phyloP scores from a whole-genome alignment of 2,888 invertebrate genomes.

The Oligia fasciuncula region DNA sequence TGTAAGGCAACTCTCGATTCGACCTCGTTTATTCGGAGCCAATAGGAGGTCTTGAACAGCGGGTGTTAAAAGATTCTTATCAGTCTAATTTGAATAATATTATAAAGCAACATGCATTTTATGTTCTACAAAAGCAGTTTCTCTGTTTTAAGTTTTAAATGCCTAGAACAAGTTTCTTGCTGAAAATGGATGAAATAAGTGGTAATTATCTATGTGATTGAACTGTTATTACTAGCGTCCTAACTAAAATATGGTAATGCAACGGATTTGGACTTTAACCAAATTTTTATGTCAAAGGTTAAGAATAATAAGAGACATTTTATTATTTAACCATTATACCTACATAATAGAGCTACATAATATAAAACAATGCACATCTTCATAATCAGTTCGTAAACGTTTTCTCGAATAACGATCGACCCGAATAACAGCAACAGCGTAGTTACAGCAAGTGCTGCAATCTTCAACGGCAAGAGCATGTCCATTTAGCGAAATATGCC shows the following conservation, averaged over 20 bases:
- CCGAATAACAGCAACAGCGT: conserved; percentile 48
- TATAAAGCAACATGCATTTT: conserved; percentile 64
- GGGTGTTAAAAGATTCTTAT: conserved; percentile 77
- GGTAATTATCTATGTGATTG: too few species aligned
- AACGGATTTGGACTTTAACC: conserved; percentile 8
- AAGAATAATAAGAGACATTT: neutral
- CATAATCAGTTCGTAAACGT: conserved; percentile 30
- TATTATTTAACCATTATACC: neutral
- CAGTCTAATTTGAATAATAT: conserved; percentile 77
- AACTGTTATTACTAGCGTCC: neutral
- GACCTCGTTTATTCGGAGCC: conserved; percentile 76
- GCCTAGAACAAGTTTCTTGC: conserved; percentile 16
- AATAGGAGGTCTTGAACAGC: conserved; percentile 75
- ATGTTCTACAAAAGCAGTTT: conserved; percentile 54
- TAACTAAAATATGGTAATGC: neutral
- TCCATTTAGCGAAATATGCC: conserved; percentile 70
- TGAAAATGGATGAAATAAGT: neutral
- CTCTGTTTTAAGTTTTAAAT: conserved; percentile 52
- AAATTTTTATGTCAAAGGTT: neutral
- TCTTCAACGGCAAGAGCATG: conserved; percentile 56
- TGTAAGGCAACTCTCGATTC: conserved; percentile 79
- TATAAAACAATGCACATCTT: conserved; percentile 21
- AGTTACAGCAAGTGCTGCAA: conserved; percentile 52
- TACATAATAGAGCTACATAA: neutral
- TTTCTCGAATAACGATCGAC: conserved; percentile 38